Base-by-base conservation (phyloP, 2,797 vertebrate species). In the Naso thynnoides region DNA sequence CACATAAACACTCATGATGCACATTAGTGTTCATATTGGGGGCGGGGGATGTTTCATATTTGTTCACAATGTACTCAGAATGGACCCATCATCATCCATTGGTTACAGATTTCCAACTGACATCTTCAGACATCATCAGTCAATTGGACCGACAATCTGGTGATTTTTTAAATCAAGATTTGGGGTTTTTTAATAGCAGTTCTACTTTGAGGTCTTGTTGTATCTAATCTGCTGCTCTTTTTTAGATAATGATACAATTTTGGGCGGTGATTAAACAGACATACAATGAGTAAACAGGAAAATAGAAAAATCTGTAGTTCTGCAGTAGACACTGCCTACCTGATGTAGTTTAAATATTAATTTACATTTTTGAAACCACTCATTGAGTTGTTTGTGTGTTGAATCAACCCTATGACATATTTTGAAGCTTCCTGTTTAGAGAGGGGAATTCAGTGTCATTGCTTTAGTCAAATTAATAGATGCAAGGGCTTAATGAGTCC, bases 1-100 rank as follows among this genome's bases (percentile, higher is more conserved):
- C 27, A 76, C 55, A 76, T 62, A 67, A 52, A 44, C 70, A 64
- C 79, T 54, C 78, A 79, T 24, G 45, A 75, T n/a, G 59, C 57
- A 76, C 79, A 61, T 48, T 55, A n/a, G 64, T 70, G 62, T 55
- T 71, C 50, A 55, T 39, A 41, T 19, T 39, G 47, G 70, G 77
- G 66, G 39, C 8, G 44, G 76, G 73, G 70, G 23, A 39, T 50
- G 66, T 50, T 66, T 71, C 57, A 42, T 77, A 54, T 73, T 70
- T 79, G 36, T 52, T 76, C 55, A 58, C 68, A 54, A 29, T 71
- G 24, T 5, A 2, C 41, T 73, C 15, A 67, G 58, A 85, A 71
- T 66, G 54, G n/a, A 29, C 16, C 70, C 48, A 74, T 80, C 81
- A 58, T n/a, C 62, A 60, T 55, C 29, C n/a, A 54, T 18, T 9